Conservation (phyloP, 2,797 vertebrate genomes). For the Xenops minutus region DNA sequence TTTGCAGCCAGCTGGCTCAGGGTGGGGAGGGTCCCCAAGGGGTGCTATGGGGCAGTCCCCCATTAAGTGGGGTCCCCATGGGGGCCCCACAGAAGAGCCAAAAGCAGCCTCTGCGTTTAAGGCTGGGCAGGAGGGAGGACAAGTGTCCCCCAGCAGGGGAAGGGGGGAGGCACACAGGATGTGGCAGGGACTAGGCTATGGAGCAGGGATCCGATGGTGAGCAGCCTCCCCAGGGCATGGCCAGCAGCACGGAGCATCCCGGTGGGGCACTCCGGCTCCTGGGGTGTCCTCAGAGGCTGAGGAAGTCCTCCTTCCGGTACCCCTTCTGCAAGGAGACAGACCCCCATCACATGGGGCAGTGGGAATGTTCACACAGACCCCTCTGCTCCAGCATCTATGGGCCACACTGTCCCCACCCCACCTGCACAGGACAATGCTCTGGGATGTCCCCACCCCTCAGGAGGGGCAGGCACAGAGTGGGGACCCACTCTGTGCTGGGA, state of each 20-base stretch:
- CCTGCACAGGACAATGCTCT: not conserved
- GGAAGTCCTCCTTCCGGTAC: constrained; percentile 81
- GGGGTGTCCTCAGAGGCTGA: constrained; percentile 67
- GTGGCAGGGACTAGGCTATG: not conserved
- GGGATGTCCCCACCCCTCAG: not conserved
- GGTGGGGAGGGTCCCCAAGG: not conserved
- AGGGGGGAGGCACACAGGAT: accelerated
- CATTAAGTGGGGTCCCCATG: not conserved
- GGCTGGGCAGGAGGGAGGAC: not conserved
- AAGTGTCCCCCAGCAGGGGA: accelerated
- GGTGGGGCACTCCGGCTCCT: not conserved
- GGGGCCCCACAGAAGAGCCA: not conserved
- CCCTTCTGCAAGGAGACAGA: constrained; percentile 74
- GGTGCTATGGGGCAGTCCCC: not conserved
- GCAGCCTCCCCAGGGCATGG: not conserved
- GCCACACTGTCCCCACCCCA: not conserved
- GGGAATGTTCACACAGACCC: accelerated
- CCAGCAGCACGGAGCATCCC: not conserved
- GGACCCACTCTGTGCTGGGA: accelerated
- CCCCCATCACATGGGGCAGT: accelerated
- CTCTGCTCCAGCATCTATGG: not conserved
- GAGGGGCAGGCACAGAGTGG: accelerated
- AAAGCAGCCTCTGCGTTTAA: not conserved
- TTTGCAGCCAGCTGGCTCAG: not conserved
- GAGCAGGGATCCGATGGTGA: accelerated